Conservation (phyloP, 2,888 invertebrate genomes). For the Yponomeuta cagnagella region DNA sequence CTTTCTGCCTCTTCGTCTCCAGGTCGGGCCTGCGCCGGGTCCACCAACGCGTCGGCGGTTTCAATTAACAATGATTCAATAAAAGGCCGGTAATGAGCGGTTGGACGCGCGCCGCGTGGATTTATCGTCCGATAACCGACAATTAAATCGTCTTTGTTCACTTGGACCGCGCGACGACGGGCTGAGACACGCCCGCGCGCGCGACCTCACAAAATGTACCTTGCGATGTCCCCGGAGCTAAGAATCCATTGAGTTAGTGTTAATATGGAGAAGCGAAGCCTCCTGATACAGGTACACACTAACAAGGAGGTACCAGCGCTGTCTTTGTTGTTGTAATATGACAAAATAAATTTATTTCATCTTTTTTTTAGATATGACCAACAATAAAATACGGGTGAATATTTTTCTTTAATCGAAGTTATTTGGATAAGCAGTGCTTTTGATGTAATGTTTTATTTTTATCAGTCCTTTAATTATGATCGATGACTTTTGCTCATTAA, state of each 20-base stretch:
- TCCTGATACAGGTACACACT: too few relatives aligned
- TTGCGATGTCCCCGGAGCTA: slow-evolving; percentile 7
- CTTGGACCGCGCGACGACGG: slow-evolving; percentile 29
- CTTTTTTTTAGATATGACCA: too few relatives aligned
- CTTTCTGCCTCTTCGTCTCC: not conserved
- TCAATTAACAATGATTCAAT: slow-evolving; percentile 72
- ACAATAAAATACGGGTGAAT: too few relatives aligned
- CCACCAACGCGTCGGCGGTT: slow-evolving; percentile 27
- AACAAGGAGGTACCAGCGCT: too few relatives aligned
- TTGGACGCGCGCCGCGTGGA: slow-evolving; percentile 35
- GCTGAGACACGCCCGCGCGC: slow-evolving; percentile 15
- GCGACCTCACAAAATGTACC: slow-evolving; percentile 25
- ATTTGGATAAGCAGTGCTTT: too few relatives aligned
- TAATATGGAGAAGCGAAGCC: too few relatives aligned
- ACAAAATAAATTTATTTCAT: too few relatives aligned
- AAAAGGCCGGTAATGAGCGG: slow-evolving; percentile 62
- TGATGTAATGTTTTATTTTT: too few relatives aligned
- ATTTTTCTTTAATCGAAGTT: too few relatives aligned
- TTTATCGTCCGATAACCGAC: slow-evolving; percentile 64
- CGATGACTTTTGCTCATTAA: not conserved
- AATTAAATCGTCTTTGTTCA: slow-evolving; percentile 70
- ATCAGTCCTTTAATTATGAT: too few relatives aligned
- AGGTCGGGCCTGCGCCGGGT: not conserved
- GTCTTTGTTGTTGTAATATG: too few relatives aligned
- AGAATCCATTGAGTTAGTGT: not conserved